Conservation (phyloP, 2,888 invertebrate genomes). For the Eupithecia centaureata region DNA sequence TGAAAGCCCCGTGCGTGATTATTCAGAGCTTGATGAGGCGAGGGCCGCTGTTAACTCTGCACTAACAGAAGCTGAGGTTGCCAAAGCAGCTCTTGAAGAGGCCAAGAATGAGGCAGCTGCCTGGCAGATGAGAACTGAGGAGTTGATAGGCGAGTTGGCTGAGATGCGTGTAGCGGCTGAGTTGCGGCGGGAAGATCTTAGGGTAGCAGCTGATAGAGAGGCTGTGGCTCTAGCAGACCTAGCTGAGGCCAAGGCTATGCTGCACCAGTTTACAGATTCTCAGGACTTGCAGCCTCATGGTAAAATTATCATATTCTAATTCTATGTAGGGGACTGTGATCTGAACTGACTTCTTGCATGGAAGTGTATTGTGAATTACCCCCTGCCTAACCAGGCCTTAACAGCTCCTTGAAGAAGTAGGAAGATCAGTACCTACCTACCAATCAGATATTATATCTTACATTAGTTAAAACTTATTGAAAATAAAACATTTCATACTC, state of each 20-base stretch:
- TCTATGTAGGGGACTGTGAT: no score
- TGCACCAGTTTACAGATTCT: slow-evolving; percentile 67
- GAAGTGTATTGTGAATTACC: no score
- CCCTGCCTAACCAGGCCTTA: no score
- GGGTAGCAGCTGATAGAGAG: slow-evolving; percentile 67
- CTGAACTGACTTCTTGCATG: no score
- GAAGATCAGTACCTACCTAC: not conserved
- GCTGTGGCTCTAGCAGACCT: slow-evolving; percentile 68
- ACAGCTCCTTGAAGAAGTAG: no score
- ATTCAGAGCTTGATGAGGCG: slow-evolving; percentile 69
- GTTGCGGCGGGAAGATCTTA: slow-evolving; percentile 67
- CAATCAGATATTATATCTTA: not conserved
- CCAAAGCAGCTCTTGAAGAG: slow-evolving; percentile 65
- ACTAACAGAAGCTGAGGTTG: slow-evolving; percentile 59
- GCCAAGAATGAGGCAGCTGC: slow-evolving; percentile 60
- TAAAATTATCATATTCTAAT: no score
- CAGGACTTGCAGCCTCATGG: slow-evolving; percentile 74
- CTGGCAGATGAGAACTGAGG: slow-evolving; percentile 70
- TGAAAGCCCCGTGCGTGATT: slow-evolving; percentile 66
- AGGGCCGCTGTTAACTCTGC: slow-evolving; percentile 59
- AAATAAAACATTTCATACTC: no score
- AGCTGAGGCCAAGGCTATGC: slow-evolving; percentile 69
- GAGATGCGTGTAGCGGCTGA: slow-evolving; percentile 69
- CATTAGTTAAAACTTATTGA: no score
- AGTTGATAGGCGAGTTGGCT: slow-evolving; percentile 63